Evolutionary conservation across 2,113 vertebrate species (phyloP), one percentile per base, ranked within the genome.

Genomic region (Gasterosteus nipponicus): DNA sequence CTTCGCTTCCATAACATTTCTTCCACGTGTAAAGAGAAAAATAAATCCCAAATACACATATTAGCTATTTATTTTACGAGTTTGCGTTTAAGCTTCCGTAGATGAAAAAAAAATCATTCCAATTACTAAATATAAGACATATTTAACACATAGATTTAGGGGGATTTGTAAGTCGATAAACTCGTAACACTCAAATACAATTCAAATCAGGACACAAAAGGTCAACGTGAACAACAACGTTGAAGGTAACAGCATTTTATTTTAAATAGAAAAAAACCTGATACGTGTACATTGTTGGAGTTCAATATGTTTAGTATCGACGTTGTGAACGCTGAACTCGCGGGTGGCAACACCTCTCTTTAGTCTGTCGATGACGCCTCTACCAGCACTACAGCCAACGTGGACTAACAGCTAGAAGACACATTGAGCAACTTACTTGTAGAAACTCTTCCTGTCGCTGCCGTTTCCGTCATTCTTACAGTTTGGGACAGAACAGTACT

Each of bases 401-500:
- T 10, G 2, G 4, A 39, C 29, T 39, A n/a, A 22, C 39, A 15
- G 19, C 19, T 41, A 14, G 7, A 26, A 16, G 3, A 31, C 16
- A 7, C 14, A 0, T 41, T 14, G 0, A 8, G 0, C 15, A 0
- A 1, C 93, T 92, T 78, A 94, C 93, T 91, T 94, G 81, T 93
- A 93, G 68, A 92, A 93, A 77, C 92, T 93, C 35, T 76, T 92
- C 75, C 76, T 85, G 18, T 87, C 84, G 59, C 77, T 83, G 19
- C 86, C 83, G 57, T 18, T 82, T 1, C 78, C 85, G 33, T 89
- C 90, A 63, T 78, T 92, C 54, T 35, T 86, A 54, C 93, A 94
- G 70, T 84, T 86, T 0, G 84, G 89, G 0, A 88, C 92, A 22
- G 91, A 91, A 11, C 93, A 94, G 10, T 93, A 91, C 15, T 93